A percentile compares a stretch with the other conserved stretches of the same genome.
These are phyloP conservation scores for Betta splendens DNA, from an alignment of 2,797 vertebrate genomes.

Conservation along the genomic window DNA sequence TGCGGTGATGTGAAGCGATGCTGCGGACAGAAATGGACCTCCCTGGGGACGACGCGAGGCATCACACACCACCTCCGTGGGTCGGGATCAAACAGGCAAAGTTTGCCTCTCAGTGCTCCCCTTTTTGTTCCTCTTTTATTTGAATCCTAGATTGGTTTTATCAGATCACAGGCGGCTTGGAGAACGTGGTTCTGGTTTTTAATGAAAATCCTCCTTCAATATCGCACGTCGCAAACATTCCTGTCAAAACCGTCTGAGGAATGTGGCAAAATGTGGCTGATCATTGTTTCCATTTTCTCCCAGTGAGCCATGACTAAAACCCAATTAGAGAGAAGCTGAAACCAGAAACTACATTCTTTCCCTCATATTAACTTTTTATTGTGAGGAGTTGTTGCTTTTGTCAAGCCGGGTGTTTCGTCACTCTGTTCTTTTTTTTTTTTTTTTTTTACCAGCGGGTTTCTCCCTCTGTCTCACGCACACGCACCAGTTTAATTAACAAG, in stretches of 20 bases:
- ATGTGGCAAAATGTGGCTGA: slow-evolving; percentile 29
- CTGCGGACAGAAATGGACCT: slow-evolving; percentile 48
- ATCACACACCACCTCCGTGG: slow-evolving; percentile 58
- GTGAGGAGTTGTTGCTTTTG: slow-evolving; percentile 58
- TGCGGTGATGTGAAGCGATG: slow-evolving; percentile 27
- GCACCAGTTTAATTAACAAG: slow-evolving; percentile 90
- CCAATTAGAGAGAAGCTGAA: slow-evolving; percentile 65
- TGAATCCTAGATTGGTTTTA: slow-evolving; percentile 35
- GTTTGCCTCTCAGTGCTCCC: slow-evolving; percentile 29
- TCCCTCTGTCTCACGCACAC: slow-evolving; percentile 24
- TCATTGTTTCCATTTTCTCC: slow-evolving; percentile 40
- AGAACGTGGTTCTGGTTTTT: slow-evolving; percentile 17
- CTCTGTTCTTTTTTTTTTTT: no score
- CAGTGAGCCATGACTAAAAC: slow-evolving; percentile 51
- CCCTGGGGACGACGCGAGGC: slow-evolving; percentile 44
- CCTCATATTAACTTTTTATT: slow-evolving; percentile 42
- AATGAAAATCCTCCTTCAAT: slow-evolving; percentile 26
- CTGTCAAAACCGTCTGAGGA: slow-evolving; percentile 19
- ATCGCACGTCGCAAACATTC: slow-evolving; percentile 12
- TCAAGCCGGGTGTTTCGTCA: slow-evolving; percentile 64
- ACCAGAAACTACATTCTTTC: slow-evolving; percentile 40
- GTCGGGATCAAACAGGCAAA: slow-evolving; percentile 57
- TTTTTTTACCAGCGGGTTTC: slow-evolving; percentile 81
- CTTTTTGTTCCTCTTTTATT: slow-evolving; percentile 20
- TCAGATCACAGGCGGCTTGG: slow-evolving; percentile 25